phyloP scores from a whole-genome alignment of 2,888 invertebrate genomes.

The Lasioglossum calceatum region DNA sequence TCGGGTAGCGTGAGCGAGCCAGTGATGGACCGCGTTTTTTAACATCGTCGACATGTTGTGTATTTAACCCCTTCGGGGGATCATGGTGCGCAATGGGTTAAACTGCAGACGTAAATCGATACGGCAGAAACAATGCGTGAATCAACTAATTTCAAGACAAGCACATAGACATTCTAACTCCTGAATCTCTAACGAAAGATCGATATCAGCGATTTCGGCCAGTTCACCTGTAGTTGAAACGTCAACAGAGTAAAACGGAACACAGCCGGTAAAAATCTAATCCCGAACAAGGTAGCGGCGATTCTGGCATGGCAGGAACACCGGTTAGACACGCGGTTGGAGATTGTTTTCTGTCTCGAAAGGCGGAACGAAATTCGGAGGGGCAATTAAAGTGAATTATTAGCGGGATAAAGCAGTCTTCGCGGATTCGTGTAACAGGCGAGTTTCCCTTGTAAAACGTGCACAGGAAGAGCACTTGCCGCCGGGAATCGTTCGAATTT shows the following conservation, averaged over 20 bases:
- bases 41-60: neutral
- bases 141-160: neutral
- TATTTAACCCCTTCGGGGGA: neutral
- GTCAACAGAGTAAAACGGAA: neutral
- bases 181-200: neutral
- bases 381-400: constrained; percentile 47
- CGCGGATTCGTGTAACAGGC: neutral
- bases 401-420: constrained; percentile 22
- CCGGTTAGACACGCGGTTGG: constrained; percentile 16
- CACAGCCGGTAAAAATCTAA: neutral
- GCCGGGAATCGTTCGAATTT: constrained; percentile 18
- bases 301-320: neutral
- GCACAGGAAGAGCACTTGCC: neutral
- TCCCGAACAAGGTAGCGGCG: neutral
- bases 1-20: neutral
- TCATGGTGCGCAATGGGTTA: too few species aligned
- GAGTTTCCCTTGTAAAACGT: constrained; percentile 37
- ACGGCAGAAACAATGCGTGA: too few species aligned
- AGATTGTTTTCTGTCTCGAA: constrained; percentile 31
- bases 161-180: neutral
- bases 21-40: neutral
- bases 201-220: neutral
- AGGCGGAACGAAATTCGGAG: constrained; percentile 38
- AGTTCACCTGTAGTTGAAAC: neutral
- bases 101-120: too few species aligned